A percentile compares a stretch with the other conserved stretches of the same genome.
phyloP scores from a whole-genome alignment of 2,888 invertebrate genomes.

The Sesamia inferens region DNA sequence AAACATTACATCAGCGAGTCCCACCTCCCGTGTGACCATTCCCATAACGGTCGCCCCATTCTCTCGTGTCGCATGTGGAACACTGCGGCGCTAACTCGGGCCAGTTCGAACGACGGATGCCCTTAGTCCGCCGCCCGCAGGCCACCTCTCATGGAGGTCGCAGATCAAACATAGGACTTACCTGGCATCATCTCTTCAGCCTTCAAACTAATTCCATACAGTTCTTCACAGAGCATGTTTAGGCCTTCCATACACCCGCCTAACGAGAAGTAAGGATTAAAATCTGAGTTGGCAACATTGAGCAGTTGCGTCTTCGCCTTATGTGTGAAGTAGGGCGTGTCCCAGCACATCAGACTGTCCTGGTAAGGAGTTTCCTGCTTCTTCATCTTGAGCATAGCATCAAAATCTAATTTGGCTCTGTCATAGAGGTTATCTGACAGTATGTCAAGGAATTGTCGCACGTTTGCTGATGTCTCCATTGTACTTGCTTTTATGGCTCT shows the following conservation, averaged over 20 bases:
- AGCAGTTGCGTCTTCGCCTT: conserved; percentile 93
- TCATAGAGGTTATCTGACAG: conserved; percentile 92
- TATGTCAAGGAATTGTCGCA: conserved; percentile 94
- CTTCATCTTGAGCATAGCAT: conserved; percentile 94
- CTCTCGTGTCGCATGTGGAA: no score
- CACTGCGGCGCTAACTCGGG: no score
- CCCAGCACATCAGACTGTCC: conserved; percentile 92
- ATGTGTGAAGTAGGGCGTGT: conserved; percentile 95
- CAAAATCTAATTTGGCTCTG: conserved; percentile 94
- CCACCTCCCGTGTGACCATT: no score
- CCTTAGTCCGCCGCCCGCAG: no score
- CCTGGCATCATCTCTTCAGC: conserved; percentile 93
- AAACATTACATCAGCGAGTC: no score
- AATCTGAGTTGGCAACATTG: conserved; percentile 92
- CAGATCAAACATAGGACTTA: conserved; percentile 49
- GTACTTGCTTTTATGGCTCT: conserved; percentile 97
- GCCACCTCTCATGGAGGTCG: no score
- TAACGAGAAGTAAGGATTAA: conserved; percentile 96
- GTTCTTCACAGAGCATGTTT: conserved; percentile 94
- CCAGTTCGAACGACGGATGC: no score
- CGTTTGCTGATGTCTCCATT: conserved; percentile 94
- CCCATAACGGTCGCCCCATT: no score
- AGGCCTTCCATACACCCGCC: conserved; percentile 99
- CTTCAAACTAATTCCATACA: conserved; percentile 95
- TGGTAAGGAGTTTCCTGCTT: conserved; percentile 78